Base-by-base conservation (phyloP, 2,888 invertebrate species). In the Aleiodes alternator region DNA sequence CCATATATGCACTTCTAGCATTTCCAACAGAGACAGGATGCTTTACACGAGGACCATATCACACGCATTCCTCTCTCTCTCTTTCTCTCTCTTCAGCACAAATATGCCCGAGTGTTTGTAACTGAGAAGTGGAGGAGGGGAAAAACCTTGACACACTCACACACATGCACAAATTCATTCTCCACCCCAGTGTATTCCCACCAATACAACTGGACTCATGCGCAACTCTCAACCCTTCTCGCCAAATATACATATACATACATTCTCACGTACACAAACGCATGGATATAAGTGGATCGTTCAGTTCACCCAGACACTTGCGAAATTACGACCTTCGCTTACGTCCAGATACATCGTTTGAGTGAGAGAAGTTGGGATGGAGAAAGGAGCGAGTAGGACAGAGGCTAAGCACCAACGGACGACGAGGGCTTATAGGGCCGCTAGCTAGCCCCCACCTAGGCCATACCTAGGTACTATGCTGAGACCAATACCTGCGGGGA, bases 291-390 rank as follows among this genome's bases (percentile, higher is more conserved):
- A 66, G 48, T 64, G 48, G 56, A 66, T 51, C 73, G 73, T 50
- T 61, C 77, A 79, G 73, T 76, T 78, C 82, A 84, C 86, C 82
- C 86, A 86, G 86, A 85, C 85, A 86, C 82, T 81, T 81, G 82
- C 82, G 82, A 84, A 87, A 87, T 87, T 85, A 86, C 86, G 85
- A 85, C 81, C 83, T 84, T 84, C 84, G 82, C 82, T 84, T 82
- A 82, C 82, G 83, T 85, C 83, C 83, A 82, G 83, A 84, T 86
- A 83, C 83, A 82, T 83, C 81, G 84, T 80, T 84, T 82, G 84
- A 83, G 83, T 80, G 83, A 84, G 83, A 81, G 81, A 84, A 57
- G 12, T n/a, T 16, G n/a, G n/a, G 69, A 31, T 23, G 23, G 23
- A 23, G 23, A 23, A 23, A 23, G 55, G 66, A 57, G 48, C 68